Percentiles rank a stretch among this genome's conserved stretches.
These are phyloP conservation scores for Epizoanthus stellaris DNA, from an alignment of 92 coral and sea anemone genomes.

Conservation along the genomic window DNA sequence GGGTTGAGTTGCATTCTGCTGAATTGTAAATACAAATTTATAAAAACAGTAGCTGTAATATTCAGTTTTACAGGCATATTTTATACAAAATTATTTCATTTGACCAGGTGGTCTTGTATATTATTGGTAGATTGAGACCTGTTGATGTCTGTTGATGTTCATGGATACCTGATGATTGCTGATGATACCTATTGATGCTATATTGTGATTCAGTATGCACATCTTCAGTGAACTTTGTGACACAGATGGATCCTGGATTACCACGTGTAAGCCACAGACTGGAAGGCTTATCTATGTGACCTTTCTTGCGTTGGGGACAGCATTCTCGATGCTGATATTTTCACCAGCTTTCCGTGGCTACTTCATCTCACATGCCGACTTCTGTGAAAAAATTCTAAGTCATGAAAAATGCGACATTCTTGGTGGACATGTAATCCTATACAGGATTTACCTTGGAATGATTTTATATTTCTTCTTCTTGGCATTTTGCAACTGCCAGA, in stretches of 20 bases:
- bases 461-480: slow-evolving; percentile 72
- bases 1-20: background rate
- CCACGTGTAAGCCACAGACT: slow-evolving; percentile 68
- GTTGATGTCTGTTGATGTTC: background rate
- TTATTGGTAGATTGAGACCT: background rate
- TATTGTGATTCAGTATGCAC: background rate
- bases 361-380: slow-evolving; percentile 67
- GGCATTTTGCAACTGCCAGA: slow-evolving; percentile 81
- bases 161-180: background rate
- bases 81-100: no score
- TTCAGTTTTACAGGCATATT: no score
- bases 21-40: background rate
- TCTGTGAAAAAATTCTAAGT: slow-evolving; percentile 77
- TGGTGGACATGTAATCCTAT: slow-evolving; percentile 82
- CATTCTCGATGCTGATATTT: slow-evolving; percentile 70
- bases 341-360: slow-evolving; percentile 64
- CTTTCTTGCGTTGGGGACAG: slow-evolving; percentile 71
- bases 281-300: slow-evolving; percentile 74
- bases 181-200: background rate
- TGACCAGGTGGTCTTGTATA: no score
- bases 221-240: slow-evolving; percentile 13
- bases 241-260: slow-evolving; percentile 30
- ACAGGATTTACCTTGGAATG: slow-evolving; percentile 80
- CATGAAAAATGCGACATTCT: slow-evolving; percentile 82
- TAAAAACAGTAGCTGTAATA: no score